Conservation (phyloP, 2,113 vertebrate species). For the Xerus inauris region DNA sequence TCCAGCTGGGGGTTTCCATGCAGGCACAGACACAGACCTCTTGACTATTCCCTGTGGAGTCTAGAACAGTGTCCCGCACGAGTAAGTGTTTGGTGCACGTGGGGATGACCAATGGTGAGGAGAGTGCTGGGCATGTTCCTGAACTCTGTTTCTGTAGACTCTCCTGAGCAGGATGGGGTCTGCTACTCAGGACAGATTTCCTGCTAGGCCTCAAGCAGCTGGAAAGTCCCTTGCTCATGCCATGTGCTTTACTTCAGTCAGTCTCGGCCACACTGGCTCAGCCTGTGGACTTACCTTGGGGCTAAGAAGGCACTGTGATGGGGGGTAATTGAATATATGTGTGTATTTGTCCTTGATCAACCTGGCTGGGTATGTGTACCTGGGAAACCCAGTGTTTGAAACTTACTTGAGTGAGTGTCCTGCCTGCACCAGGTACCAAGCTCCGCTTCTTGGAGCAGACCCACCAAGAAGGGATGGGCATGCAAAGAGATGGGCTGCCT, state of each 20-base stretch:
- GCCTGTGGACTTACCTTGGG: not conserved
- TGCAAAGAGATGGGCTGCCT: not conserved
- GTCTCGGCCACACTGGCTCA: not conserved
- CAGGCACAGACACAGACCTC: not conserved
- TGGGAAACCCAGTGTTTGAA: not conserved
- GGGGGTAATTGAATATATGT: not conserved
- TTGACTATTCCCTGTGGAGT: not conserved
- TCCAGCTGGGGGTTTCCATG: not conserved
- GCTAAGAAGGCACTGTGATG: not conserved
- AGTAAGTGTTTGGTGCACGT: not conserved
- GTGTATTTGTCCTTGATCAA: not conserved
- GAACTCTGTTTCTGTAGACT: not conserved
- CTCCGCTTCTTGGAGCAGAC: constrained; percentile 3
- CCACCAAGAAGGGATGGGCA: not conserved
- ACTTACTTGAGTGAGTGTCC: not conserved
- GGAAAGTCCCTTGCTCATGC: not conserved
- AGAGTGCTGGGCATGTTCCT: too few relatives aligned
- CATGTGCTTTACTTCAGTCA: not conserved
- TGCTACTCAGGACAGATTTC: not conserved
- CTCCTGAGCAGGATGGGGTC: not conserved
- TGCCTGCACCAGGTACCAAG: not conserved
- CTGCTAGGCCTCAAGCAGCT: not conserved
- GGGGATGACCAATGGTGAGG: not conserved
- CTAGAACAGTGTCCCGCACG: not conserved
- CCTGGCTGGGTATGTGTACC: not conserved